A percentile compares a stretch with the other conserved stretches of the same genome.
Conservation (phyloP, 2,113 vertebrate genomes). For the Bos taurus region DNA sequence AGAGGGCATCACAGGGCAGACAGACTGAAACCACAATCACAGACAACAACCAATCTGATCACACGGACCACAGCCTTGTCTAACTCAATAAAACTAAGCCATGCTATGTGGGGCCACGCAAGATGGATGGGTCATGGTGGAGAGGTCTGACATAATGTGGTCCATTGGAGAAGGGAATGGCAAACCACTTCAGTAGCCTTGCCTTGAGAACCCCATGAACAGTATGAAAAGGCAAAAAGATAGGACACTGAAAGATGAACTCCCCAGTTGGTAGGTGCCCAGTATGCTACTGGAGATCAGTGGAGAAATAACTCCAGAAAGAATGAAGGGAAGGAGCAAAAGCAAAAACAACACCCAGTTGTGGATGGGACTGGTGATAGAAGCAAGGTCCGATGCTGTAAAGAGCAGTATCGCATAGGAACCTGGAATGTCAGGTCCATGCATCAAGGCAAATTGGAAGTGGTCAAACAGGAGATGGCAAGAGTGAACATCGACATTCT, state of each 20-base stretch:
- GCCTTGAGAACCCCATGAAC: background rate
- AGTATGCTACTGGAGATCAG: background rate
- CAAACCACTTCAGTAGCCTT: background rate
- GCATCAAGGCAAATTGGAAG: background rate
- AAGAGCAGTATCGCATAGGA: background rate
- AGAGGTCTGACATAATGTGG: background rate
- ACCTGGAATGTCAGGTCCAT: background rate
- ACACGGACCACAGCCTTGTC: background rate
- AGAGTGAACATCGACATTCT: rapidly evolving
- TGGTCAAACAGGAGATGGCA: background rate
- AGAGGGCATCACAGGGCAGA: background rate
- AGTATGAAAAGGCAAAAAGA: background rate
- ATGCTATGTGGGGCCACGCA: background rate
- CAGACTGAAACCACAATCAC: background rate
- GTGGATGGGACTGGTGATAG: background rate
- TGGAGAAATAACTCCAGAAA: background rate
- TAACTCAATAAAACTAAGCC: background rate
- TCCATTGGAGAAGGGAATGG: background rate
- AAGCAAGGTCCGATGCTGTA: rapidly evolving
- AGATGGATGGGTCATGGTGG: background rate
- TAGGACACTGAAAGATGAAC: background rate
- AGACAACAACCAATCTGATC: background rate
- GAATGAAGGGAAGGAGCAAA: background rate
- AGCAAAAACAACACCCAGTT: background rate
- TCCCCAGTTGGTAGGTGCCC: background rate